These are phyloP conservation scores for Crematogaster levior DNA, from an alignment of 2,888 invertebrate species.

Conservation along the genomic window DNA sequence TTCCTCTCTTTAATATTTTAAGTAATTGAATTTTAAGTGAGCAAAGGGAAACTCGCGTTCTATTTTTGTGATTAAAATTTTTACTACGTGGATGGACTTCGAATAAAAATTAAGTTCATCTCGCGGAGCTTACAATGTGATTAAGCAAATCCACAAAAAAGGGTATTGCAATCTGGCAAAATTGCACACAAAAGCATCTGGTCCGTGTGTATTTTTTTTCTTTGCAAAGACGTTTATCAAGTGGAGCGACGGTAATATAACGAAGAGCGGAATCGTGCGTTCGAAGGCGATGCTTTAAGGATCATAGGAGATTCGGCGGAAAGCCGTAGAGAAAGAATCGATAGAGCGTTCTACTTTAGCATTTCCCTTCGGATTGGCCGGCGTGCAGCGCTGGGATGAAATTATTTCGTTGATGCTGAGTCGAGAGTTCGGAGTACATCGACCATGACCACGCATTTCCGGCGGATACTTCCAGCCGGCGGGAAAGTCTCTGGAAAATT, in stretches of 20 bases:
- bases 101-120: constrained; percentile 14
- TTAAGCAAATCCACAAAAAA: constrained; percentile 27
- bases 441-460: constrained; percentile 51
- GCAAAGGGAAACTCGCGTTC: background rate
- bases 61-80: constrained; percentile 13
- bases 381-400: constrained; percentile 16
- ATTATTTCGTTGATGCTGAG: constrained; percentile 61
- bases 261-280: constrained; percentile 45
- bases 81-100: constrained; percentile 8
- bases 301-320: constrained; percentile 50
- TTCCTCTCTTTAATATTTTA: background rate
- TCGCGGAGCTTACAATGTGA: background rate
- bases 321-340: constrained; percentile 27
- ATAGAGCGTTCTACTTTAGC: constrained; percentile 40
- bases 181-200: constrained; percentile 38
- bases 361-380: constrained; percentile 48
- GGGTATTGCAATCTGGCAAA: constrained; percentile 5
- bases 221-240: constrained; percentile 40
- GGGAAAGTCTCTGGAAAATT: constrained; percentile 59
- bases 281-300: constrained; percentile 45
- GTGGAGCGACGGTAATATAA: constrained; percentile 48
- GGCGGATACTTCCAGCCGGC: constrained; percentile 33
- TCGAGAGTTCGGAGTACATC: constrained; percentile 45
- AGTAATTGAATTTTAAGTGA: background rate
- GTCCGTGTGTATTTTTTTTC: background rate